Conservation (phyloP, 2,797 vertebrate species). For the Typhlichthys eigenmanni region DNA sequence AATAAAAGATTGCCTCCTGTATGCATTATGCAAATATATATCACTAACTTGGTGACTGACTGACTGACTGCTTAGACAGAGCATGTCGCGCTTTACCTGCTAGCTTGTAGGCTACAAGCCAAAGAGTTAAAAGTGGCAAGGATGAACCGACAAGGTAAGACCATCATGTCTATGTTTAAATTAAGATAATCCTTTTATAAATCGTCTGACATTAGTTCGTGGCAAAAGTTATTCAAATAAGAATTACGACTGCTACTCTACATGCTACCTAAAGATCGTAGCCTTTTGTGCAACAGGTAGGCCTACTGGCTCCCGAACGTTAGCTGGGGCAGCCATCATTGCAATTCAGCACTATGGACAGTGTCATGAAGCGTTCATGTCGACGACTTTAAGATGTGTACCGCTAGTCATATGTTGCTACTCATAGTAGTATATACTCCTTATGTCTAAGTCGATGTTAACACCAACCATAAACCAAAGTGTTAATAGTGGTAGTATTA, state of each 20-base stretch:
- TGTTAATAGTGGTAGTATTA: neutral
- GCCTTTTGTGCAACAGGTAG: neutral
- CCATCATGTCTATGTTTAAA: too few relatives aligned
- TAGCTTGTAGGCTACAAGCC: constrained; percentile 7
- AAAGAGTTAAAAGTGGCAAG: constrained; percentile 29
- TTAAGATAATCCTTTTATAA: too few relatives aligned
- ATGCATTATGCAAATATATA: too few relatives aligned
- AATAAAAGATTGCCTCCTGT: too few relatives aligned
- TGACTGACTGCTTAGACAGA: constrained; percentile 23
- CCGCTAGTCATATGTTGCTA: too few relatives aligned
- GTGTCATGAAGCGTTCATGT: neutral
- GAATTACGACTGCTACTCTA: neutral
- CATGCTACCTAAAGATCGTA: neutral
- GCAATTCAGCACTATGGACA: constrained; percentile 15
- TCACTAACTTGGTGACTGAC: neutral
- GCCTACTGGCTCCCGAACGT: neutral
- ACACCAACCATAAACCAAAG: neutral
- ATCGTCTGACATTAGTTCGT: neutral
- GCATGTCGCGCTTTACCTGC: constrained; percentile 1
- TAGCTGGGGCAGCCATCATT: neutral
- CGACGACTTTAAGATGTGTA: neutral
- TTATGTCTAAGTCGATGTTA: too few relatives aligned
- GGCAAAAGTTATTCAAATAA: neutral
- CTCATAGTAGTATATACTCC: too few relatives aligned
- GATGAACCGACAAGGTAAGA: constrained; percentile 65